Evolutionary conservation across 2,888 invertebrate species (phyloP).

Genomic region (Drosophila parthenogenetica): DNA sequence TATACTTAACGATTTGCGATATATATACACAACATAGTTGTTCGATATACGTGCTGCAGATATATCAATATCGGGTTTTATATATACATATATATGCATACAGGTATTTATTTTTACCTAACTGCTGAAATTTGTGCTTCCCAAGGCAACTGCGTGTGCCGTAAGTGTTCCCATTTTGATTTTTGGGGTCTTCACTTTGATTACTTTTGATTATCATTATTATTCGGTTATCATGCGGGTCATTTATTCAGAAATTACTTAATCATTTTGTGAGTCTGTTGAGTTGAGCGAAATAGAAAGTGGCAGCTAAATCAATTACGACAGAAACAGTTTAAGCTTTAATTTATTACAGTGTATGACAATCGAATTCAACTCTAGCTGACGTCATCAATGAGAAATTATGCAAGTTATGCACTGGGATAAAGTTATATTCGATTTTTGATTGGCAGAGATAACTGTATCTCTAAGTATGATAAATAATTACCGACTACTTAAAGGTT

Average conservation of each 20-base stretch:
- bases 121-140: conserved; percentile 4
- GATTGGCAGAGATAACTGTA: too few species aligned
- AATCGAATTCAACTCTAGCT: neutral
- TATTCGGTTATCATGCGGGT: conserved; percentile 53
- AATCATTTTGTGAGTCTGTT: conserved; percentile 1
- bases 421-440: too few species aligned
- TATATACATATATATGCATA: too few species aligned
- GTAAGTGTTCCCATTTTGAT: conserved; percentile 30
- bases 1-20: conserved; percentile 19
- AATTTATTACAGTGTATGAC: conserved; percentile 6
- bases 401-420: too few species aligned
- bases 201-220: conserved; percentile 67
- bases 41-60: neutral
- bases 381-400: neutral
- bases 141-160: conserved; percentile 27
- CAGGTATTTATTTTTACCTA: conserved; percentile 13
- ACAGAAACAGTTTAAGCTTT: neutral
- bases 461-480: too few species aligned
- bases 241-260: conserved; percentile 36
- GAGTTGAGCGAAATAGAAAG: conserved; percentile 37
- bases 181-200: conserved; percentile 61
- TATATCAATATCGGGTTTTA: too few species aligned
- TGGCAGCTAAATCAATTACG: conserved; percentile 15
- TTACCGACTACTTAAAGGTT: too few species aligned
- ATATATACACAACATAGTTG: conserved; percentile 1